Evolutionary conservation across 2,797 vertebrate genomes (phyloP).

Genomic region (Pipistrellus pipistrellus): DNA sequence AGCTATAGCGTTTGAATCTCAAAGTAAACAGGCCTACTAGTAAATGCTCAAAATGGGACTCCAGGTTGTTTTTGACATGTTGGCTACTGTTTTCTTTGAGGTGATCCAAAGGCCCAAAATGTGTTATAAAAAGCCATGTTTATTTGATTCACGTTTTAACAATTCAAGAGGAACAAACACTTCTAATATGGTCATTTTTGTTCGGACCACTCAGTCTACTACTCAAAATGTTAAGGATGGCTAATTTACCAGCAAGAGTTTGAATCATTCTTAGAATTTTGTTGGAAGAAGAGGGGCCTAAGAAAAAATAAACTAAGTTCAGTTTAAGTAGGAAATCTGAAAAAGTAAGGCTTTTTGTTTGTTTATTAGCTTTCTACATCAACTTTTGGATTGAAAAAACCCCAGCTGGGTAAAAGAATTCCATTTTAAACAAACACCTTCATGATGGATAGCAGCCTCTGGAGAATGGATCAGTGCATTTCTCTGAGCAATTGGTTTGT

Average conservation of each 20-base stretch:
- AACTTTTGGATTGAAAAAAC: conserved; percentile 14
- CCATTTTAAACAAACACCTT: conserved; percentile 38
- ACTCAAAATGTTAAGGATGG: neutral
- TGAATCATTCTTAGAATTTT: conserved; percentile 2
- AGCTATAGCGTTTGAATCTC: conserved; percentile 67
- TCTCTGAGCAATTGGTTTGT: conserved; percentile 60
- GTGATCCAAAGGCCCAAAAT: neutral
- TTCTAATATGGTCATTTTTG: neutral
- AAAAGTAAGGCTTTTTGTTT: neutral
- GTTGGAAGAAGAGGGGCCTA: neutral
- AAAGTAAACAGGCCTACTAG: conserved; percentile 53
- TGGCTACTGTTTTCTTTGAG: conserved; percentile 43
- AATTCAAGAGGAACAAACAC: neutral
- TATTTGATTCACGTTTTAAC: conserved; percentile 13
- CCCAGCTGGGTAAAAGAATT: conserved; percentile 17
- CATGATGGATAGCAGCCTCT: conserved; percentile 49
- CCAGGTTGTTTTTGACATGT: conserved; percentile 47
- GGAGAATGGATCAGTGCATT: conserved; percentile 59
- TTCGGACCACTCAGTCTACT: neutral
- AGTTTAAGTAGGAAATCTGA: neutral
- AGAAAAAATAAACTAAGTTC: neutral
- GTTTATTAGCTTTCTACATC: conserved; percentile 42
- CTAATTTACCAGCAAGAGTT: neutral
- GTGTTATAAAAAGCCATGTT: neutral
- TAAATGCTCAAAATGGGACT: conserved; percentile 64